Evolutionary conservation across 2,113 vertebrate genomes (phyloP).

Genomic region (Istiophorus platypterus): DNA sequence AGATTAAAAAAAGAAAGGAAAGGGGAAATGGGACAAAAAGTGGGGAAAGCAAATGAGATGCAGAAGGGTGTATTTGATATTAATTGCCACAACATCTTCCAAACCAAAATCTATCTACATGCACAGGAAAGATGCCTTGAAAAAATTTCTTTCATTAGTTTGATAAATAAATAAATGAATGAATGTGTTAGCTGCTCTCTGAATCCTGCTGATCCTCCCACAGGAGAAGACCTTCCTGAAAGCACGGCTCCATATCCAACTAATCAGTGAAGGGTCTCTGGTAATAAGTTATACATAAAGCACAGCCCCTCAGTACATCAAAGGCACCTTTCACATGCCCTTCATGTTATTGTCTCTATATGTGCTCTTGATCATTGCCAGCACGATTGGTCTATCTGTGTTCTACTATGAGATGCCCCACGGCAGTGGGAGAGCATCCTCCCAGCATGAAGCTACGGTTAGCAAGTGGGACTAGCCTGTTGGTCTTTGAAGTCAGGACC

Average conservation of each 20-base stretch:
- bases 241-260: neutral
- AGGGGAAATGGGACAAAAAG: neutral
- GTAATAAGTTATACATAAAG: conserved; percentile 23
- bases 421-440: conserved; percentile 20
- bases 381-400: neutral
- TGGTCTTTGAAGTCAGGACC: conserved; percentile 56
- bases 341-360: conserved; percentile 40
- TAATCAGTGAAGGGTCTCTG: conserved; percentile 29
- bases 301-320: neutral
- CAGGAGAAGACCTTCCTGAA: neutral
- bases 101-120: neutral
- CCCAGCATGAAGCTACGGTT: conserved; percentile 25
- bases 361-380: conserved; percentile 51
- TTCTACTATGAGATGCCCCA: conserved; percentile 33
- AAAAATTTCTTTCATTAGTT: neutral
- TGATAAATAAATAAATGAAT: neutral
- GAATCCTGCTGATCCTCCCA: neutral
- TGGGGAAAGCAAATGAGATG: neutral
- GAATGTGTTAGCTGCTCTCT: neutral
- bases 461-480: neutral
- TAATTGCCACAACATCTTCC: neutral
- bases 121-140: neutral
- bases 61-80: neutral
- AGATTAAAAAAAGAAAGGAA: conserved; percentile 38
- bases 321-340: neutral